phyloP scores from a whole-genome alignment of 2,113 vertebrate species.

The Tetrao urogallus region DNA sequence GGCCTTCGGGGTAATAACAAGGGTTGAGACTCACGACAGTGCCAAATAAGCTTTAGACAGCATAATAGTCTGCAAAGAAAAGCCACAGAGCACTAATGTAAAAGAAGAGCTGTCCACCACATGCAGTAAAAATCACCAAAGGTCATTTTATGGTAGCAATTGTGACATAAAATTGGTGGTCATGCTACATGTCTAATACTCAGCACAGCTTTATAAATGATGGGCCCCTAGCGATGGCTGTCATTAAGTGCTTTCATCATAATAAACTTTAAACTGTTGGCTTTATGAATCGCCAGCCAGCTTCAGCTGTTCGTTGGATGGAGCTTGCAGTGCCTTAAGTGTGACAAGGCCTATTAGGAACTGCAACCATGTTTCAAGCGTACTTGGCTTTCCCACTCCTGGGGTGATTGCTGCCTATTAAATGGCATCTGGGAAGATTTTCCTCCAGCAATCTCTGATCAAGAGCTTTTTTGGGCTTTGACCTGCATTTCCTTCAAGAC shows the following conservation, averaged over 20 bases:
- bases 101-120: slow-evolving; percentile 88
- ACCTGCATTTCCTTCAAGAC: slow-evolving; percentile 90
- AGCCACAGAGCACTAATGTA: slow-evolving; percentile 87
- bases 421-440: slow-evolving; percentile 87
- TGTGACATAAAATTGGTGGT: slow-evolving; percentile 90
- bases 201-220: slow-evolving; percentile 87
- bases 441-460: slow-evolving; percentile 89
- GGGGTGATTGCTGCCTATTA: slow-evolving; percentile 91
- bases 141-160: slow-evolving; percentile 90
- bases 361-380: slow-evolving; percentile 88
- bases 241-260: slow-evolving; percentile 93
- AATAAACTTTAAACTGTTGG: slow-evolving; percentile 94
- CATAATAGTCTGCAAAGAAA: slow-evolving; percentile 88
- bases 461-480: slow-evolving; percentile 90
- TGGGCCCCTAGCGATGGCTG: slow-evolving; percentile 89
- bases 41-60: slow-evolving; percentile 87
- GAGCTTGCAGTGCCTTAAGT: slow-evolving; percentile 88
- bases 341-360: slow-evolving; percentile 91
- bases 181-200: slow-evolving; percentile 91
- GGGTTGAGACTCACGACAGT: slow-evolving; percentile 84
- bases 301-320: slow-evolving; percentile 87
- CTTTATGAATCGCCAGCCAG: slow-evolving; percentile 90
- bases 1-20: slow-evolving; percentile 87
- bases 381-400: slow-evolving; percentile 87
- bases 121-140: slow-evolving; percentile 89